phyloP scores from a whole-genome alignment of 2,888 invertebrate genomes.

The Oligia strigilis region DNA sequence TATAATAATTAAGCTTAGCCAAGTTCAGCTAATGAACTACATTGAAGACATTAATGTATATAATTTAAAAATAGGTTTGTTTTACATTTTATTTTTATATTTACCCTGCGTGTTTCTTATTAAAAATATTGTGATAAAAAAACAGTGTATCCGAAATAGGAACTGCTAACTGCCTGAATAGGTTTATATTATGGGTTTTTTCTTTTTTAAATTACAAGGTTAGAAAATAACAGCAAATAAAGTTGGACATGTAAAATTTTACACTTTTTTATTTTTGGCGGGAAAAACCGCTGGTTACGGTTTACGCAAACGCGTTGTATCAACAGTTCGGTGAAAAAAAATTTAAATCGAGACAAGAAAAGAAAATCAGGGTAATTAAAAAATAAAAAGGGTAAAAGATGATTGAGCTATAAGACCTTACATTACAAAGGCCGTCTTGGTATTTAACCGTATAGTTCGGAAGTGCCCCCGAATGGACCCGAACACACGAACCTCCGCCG shows the following conservation, averaged over 20 bases:
- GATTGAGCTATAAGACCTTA: constrained; percentile 39
- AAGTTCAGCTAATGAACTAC: constrained; percentile 34
- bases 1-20: constrained; percentile 31
- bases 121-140: neutral
- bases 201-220: neutral
- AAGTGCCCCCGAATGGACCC: no score
- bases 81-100: constrained; percentile 32
- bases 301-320: neutral
- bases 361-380: constrained; percentile 16
- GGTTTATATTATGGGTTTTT: neutral
- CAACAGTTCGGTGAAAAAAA: neutral
- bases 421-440: constrained; percentile 28
- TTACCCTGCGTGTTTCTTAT: constrained; percentile 47
- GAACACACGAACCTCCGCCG: no score
- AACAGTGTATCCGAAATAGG: constrained; percentile 7
- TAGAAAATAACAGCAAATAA: neutral
- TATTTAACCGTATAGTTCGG: no score
- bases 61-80: constrained; percentile 4
- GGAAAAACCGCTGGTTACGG: neutral
- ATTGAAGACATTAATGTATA: neutral
- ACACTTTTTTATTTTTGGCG: neutral
- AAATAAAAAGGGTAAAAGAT: constrained; percentile 15
- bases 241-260: neutral
- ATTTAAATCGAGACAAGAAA: neutral
- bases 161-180: constrained; percentile 3